Evolutionary conservation across 2,797 vertebrate genomes (phyloP), one percentile per base, ranked within the genome.

Genomic region (Melanotaenia nigrans): DNA sequence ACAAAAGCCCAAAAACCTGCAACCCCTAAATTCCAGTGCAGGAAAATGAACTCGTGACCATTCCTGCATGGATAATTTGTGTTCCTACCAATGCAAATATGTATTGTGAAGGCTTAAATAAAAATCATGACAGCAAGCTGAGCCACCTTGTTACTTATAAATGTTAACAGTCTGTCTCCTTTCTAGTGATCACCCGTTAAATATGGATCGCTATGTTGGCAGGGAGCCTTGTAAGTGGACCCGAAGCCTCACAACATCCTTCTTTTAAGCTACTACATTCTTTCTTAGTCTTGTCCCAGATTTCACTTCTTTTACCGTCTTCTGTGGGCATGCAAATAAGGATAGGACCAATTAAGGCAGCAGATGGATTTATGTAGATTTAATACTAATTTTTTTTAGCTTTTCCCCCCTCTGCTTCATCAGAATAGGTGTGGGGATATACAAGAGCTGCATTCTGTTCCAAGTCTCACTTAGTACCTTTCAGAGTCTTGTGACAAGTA

Each of bases 301-400:
- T 85, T 77, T 63, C 45, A 75, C 69, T 78, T 33, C 61, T 65
- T 51, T 71, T 51, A 1, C 59, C 57, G 25, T 68, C 47, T 35
- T 71, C 32, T 33, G 32, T 33, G 32, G 32, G 32, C 62, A 71
- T 75, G 75, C 73, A 86, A 84, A 85, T 75, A 55, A 87, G 57
- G n/a, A 56, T 35, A n/a, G 60, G 70, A 66, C 54, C 78, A 82
- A 87, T 81, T 61, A 73, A 67, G 77, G 35, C 79, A 75, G 67
- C 35, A 13, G 55, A 61, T 73, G 64, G 49, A 61, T 57, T 59
- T 33, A 8, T 72, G 47, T 57, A 59, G 40, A 67, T 82, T 73
- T 55, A 69, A 77, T 62, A 30, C 35, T 55, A 47, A 1, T 10
- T n/a, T 7, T n/a, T 2, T 49, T 49, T 22, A n/a, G 47, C 47